Conservation (phyloP, 2,888 invertebrate genomes). For the Chrysolina oricalcia region DNA sequence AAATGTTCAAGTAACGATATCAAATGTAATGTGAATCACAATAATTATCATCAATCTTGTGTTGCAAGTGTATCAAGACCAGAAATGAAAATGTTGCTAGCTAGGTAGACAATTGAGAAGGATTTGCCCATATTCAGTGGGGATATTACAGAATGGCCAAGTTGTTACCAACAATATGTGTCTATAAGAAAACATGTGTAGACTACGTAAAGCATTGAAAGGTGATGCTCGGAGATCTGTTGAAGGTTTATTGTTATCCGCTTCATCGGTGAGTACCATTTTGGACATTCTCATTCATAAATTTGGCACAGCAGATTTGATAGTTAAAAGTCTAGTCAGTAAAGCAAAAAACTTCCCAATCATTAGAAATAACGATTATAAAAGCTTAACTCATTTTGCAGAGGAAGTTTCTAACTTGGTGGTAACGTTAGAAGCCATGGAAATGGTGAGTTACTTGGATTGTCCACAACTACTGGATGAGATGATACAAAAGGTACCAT, state of each 20-base stretch:
- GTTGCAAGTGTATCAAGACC: not conserved
- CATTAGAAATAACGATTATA: not conserved
- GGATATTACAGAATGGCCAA: not conserved
- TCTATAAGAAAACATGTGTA: not conserved
- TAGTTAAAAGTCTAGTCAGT: not conserved
- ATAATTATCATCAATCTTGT: too few species aligned
- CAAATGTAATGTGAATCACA: too few species aligned
- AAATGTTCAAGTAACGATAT: too few species aligned
- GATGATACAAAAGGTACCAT: too few species aligned
- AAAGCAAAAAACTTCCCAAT: not conserved
- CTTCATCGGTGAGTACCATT: slow-evolving; percentile 3
- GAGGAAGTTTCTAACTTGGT: too few species aligned
- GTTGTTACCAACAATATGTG: not conserved
- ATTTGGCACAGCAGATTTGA: not conserved
- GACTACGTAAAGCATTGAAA: not conserved
- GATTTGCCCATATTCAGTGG: not conserved
- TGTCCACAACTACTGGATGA: too few species aligned
- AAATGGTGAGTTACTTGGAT: not conserved
- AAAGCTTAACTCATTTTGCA: not conserved
- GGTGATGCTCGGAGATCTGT: not conserved
- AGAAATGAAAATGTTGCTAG: not conserved
- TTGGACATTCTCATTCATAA: not conserved
- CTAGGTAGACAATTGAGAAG: not conserved
- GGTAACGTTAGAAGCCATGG: not conserved
- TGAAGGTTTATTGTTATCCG: not conserved